These are phyloP conservation scores for Orchestes rusci DNA, from an alignment of 2,888 invertebrate genomes.

Conservation along the genomic window DNA sequence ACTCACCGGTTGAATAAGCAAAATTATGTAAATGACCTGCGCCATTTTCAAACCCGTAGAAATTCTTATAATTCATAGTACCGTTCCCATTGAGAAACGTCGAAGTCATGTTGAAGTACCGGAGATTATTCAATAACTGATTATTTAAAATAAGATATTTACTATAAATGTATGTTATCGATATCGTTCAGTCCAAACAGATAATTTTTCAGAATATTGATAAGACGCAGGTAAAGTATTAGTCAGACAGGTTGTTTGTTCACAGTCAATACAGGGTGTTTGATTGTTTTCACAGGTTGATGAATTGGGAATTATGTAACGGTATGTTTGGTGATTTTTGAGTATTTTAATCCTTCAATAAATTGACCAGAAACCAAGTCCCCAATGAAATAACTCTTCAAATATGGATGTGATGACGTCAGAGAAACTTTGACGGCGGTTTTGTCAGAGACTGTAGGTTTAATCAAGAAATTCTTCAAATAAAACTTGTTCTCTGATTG, in stretches of 20 bases:
- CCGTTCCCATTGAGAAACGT: slow-evolving; percentile 34
- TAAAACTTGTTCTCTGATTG: too few species aligned
- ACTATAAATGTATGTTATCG: slow-evolving; percentile 40
- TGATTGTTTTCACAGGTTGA: too few species aligned
- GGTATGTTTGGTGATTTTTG: too few species aligned
- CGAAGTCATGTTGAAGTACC: slow-evolving; percentile 42
- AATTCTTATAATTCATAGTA: slow-evolving; percentile 35
- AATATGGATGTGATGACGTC: too few species aligned
- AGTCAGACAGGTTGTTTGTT: slow-evolving; percentile 19
- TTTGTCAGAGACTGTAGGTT: too few species aligned
- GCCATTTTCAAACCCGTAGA: slow-evolving; percentile 31
- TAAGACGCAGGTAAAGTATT: slow-evolving; percentile 29
- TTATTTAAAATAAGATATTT: slow-evolving; percentile 43
- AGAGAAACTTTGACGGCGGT: too few species aligned
- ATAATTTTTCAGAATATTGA: slow-evolving; percentile 40
- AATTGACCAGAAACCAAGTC: too few species aligned
- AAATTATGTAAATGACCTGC: slow-evolving; percentile 26
- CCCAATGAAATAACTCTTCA: too few species aligned
- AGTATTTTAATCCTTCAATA: too few species aligned
- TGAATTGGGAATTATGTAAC: too few species aligned
- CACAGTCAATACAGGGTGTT: slow-evolving; percentile 12
- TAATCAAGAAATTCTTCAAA: too few species aligned
- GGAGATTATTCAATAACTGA: slow-evolving; percentile 40
- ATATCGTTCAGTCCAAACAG: slow-evolving; percentile 34
- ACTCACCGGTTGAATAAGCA: slow-evolving; percentile 32